phyloP scores from a whole-genome alignment of 2,888 invertebrate species.

The Drosophila neoperkinsi region DNA sequence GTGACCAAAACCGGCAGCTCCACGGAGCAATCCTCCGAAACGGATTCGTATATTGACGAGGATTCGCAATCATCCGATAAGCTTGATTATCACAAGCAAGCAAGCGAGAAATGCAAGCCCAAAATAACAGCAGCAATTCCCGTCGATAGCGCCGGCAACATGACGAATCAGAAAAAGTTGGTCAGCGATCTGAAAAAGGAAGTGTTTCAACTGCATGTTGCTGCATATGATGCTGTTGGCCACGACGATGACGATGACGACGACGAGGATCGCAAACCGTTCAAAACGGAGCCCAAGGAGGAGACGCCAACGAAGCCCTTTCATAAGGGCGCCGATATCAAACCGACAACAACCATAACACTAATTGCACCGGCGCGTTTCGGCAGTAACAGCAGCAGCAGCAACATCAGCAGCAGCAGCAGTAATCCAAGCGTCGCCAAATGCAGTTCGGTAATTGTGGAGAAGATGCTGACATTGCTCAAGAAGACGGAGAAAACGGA shows the following conservation, averaged over 20 bases:
- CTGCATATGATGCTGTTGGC: not conserved
- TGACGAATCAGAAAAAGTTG: slow-evolving; percentile 74
- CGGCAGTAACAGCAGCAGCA: slow-evolving; percentile 22
- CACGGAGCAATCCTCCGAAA: slow-evolving; percentile 83
- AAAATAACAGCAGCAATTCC: slow-evolving; percentile 29
- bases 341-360: slow-evolving; percentile 32
- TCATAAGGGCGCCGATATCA: slow-evolving; percentile 52
- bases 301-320: slow-evolving; percentile 45
- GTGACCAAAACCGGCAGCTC: slow-evolving; percentile 75
- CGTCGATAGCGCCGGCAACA: slow-evolving; percentile 34
- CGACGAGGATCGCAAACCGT: slow-evolving; percentile 37
- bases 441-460: slow-evolving; percentile 80
- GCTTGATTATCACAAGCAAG: slow-evolving; percentile 61
- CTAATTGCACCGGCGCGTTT: slow-evolving; percentile 69
- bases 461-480: slow-evolving; percentile 64
- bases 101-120: slow-evolving; percentile 66
- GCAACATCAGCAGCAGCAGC: slow-evolving; percentile 21
- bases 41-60: slow-evolving; percentile 84
- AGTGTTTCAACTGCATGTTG: slow-evolving; percentile 5
- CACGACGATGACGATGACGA: not conserved
- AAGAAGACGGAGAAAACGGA: slow-evolving; percentile 37
- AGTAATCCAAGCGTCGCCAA: slow-evolving; percentile 44
- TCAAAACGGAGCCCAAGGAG: slow-evolving; percentile 57
- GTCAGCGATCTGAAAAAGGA: slow-evolving; percentile 50
- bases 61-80: slow-evolving; percentile 85